Conservation (phyloP, 2,797 vertebrate species). For the Lateolabrax maculatus region DNA sequence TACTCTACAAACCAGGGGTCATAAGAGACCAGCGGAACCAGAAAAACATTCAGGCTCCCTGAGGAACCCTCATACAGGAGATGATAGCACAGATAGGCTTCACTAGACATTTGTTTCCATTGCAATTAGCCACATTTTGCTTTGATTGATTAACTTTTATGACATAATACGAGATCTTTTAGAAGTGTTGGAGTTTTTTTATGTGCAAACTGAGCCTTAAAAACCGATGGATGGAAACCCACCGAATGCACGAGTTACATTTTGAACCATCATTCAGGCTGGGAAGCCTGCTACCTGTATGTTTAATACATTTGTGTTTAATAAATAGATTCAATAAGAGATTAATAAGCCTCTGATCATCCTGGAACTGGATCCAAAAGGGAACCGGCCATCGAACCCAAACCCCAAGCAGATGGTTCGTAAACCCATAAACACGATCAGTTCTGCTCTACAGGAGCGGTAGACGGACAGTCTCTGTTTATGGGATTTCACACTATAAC, state of each 20-base stretch:
- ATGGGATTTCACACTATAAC: slow-evolving; percentile 7
- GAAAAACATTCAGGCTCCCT: background rate
- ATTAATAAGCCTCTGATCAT: background rate
- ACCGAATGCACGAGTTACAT: background rate
- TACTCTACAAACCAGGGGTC: slow-evolving; percentile 20
- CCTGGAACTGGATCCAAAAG: background rate
- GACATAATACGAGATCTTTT: no score
- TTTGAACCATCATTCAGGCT: background rate
- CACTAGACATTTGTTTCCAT: no score
- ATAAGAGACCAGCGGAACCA: background rate
- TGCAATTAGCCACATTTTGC: no score
- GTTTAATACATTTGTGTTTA: no score
- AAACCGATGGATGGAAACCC: no score
- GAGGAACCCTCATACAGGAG: background rate
- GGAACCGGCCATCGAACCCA: background rate
- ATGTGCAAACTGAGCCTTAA: no score
- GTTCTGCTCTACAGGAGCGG: background rate
- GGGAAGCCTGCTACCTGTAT: no score
- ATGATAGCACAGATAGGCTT: background rate
- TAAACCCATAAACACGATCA: background rate
- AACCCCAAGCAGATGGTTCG: background rate
- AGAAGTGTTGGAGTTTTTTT: no score
- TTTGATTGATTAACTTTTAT: no score
- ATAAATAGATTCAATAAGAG: background rate
- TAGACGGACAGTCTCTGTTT: slow-evolving; percentile 1